Conservation (phyloP, 2,797 vertebrate species). For the Xiphophorus birchmanni region DNA sequence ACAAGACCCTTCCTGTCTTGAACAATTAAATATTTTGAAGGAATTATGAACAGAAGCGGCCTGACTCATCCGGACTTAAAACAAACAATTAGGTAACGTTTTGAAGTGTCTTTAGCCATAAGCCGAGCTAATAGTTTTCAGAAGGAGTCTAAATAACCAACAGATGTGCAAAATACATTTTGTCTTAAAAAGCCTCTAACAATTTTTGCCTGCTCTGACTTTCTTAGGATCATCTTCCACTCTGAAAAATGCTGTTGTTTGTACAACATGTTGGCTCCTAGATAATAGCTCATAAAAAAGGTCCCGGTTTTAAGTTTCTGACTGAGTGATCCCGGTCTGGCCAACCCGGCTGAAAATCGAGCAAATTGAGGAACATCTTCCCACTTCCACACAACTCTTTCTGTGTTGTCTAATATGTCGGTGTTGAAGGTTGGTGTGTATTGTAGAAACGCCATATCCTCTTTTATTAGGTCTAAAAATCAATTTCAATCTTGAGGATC, state of each 20-base stretch:
- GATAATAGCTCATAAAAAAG: background rate
- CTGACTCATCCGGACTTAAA: too few relatives aligned
- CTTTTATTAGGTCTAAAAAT: conserved; percentile 10
- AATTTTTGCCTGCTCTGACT: background rate
- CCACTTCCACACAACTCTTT: too few relatives aligned
- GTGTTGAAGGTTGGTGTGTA: background rate
- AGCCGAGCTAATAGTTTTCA: background rate
- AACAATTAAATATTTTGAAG: too few relatives aligned
- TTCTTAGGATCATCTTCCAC: background rate
- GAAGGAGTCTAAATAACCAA: background rate
- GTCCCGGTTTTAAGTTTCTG: background rate
- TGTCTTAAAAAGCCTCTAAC: background rate
- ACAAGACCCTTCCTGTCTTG: background rate
- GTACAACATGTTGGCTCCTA: background rate
- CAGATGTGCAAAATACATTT: background rate
- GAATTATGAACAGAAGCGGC: background rate
- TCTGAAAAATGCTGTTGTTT: background rate
- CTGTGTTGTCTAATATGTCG: background rate
- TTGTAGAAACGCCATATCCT: background rate
- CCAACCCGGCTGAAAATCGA: background rate
- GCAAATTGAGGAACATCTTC: background rate
- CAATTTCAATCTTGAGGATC: background rate
- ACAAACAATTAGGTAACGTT: background rate
- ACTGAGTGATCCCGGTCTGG: background rate
- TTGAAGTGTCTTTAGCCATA: background rate